Evolutionary conservation across 2,888 invertebrate species (phyloP).

Genomic region (Julus scanicus): DNA sequence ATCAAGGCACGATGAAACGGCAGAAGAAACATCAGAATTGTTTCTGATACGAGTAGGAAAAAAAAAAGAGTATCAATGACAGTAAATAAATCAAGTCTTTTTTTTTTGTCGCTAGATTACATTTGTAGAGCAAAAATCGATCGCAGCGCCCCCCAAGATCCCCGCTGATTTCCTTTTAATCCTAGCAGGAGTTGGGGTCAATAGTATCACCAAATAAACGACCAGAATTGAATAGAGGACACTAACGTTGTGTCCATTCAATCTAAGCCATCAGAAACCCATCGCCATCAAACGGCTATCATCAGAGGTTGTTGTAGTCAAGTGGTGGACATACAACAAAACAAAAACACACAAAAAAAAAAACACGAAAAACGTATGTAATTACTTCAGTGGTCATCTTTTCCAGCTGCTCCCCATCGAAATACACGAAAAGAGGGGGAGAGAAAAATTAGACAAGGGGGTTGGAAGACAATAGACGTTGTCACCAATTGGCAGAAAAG

Average conservation of each 20-base stretch:
- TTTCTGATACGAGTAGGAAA: background rate
- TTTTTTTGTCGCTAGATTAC: background rate
- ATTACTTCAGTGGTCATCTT: constrained; percentile 20
- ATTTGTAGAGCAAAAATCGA: background rate
- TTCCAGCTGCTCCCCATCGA: constrained; percentile 16
- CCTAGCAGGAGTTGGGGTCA: constrained; percentile 7
- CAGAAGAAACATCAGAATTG: background rate
- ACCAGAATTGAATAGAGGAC: constrained; percentile 8
- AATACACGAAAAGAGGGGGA: background rate
- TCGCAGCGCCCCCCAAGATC: background rate
- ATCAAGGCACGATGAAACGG: too few species aligned
- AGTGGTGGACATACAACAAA: background rate
- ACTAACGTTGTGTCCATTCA: background rate
- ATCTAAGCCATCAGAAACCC: constrained; percentile 11
- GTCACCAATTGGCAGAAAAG: too few species aligned
- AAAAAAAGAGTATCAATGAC: background rate
- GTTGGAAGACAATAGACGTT: background rate
- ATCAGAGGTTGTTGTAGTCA: background rate
- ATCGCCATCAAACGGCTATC: background rate
- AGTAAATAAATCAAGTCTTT: background rate
- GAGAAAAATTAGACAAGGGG: background rate
- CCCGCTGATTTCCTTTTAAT: background rate
- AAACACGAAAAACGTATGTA: background rate
- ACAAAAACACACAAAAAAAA: background rate
- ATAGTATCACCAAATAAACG: background rate